Percentiles rank a stretch among this genome's conserved stretches.
phyloP scores from a whole-genome alignment of 2,797 vertebrate species.

The Labeo calbasu region DNA sequence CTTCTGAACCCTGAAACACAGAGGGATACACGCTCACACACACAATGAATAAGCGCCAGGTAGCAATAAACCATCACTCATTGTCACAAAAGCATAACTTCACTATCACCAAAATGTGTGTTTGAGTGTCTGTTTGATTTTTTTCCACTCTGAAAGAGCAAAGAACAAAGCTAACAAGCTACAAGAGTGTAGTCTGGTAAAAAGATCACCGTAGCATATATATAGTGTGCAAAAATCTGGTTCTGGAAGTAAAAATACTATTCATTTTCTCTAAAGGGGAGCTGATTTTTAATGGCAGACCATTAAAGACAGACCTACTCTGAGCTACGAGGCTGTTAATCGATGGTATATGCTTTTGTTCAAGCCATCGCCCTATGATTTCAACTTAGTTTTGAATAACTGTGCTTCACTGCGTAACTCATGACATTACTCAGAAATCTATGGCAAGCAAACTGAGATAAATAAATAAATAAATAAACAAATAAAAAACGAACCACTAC shows the following conservation, averaged over 20 bases:
- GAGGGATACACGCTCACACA: slow-evolving; percentile 5
- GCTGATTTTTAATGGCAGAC: neutral
- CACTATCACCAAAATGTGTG: neutral
- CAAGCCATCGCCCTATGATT: neutral
- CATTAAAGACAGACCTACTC: too few relatives aligned
- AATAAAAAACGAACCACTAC: too few relatives aligned
- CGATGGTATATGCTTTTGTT: neutral
- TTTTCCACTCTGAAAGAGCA: neutral
- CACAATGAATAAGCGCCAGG: neutral
- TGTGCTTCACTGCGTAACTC: too few relatives aligned
- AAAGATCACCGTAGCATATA: neutral
- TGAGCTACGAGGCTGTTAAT: too few relatives aligned
- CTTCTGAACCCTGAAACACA: slow-evolving; percentile 30
- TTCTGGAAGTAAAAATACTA: neutral
- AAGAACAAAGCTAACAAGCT: neutral
- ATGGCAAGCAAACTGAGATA: too few relatives aligned
- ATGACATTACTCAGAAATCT: too few relatives aligned
- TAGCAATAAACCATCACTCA: neutral
- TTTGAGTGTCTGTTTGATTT: neutral
- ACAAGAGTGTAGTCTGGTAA: too few relatives aligned
- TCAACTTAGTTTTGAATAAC: too few relatives aligned
- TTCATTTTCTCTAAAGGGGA: neutral
- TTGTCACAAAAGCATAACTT: neutral
- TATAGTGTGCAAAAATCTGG: neutral
- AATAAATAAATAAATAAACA: too few relatives aligned